Conservation (phyloP, 2,797 vertebrate species). For the Darevskia nairensis region DNA sequence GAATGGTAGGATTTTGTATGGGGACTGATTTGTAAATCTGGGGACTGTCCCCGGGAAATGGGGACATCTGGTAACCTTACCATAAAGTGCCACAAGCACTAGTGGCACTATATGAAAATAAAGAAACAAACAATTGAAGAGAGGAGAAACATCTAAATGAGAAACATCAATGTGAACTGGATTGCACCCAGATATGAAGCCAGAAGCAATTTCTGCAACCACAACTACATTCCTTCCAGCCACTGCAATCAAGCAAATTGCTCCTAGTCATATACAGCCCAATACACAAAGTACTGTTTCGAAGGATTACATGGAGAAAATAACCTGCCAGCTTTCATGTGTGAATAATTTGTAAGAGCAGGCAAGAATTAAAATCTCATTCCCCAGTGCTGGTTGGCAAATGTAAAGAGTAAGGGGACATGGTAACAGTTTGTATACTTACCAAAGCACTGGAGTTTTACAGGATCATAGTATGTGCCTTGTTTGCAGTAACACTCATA, state of each 20-base stretch:
- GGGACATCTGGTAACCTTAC: no score
- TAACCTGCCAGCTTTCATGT: background rate
- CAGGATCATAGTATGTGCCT: slow-evolving; percentile 92
- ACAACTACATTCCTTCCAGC: background rate
- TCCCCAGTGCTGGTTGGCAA: slow-evolving; percentile 28
- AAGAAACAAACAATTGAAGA: background rate
- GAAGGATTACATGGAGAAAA: background rate
- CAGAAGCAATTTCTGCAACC: background rate
- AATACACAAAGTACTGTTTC: background rate
- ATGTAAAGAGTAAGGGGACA: background rate
- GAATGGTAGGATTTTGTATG: no score
- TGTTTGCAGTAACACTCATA: slow-evolving; percentile 97
- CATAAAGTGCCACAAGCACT: background rate
- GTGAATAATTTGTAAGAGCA: background rate
- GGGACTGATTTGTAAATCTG: no score
- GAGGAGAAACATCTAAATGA: background rate
- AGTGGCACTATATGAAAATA: background rate
- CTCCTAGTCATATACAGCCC: background rate
- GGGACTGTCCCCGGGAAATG: no score
- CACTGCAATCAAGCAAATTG: background rate
- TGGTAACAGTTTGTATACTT: slow-evolving; percentile 64
- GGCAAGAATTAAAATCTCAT: background rate
- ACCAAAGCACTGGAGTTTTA: slow-evolving; percentile 93
- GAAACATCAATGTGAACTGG: background rate
- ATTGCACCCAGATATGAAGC: background rate